Percentiles rank a stretch among this genome's conserved stretches.
These are phyloP conservation scores for Chymomyza fuscimana DNA, from an alignment of 2,888 invertebrate genomes.

Conservation along the genomic window DNA sequence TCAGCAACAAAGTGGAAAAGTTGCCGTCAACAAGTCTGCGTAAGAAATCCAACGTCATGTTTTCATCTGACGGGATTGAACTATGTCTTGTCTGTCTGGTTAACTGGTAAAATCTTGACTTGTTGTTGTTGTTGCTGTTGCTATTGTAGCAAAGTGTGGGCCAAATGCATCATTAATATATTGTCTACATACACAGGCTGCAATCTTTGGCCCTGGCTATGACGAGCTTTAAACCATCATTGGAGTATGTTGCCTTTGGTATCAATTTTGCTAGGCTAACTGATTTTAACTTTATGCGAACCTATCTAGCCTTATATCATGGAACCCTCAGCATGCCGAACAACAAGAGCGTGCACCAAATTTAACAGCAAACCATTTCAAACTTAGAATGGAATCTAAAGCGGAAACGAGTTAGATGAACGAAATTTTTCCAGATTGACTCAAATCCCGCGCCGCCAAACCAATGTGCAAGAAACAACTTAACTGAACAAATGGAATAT, in stretches of 20 bases:
- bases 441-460: no score
- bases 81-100: constrained; percentile 7
- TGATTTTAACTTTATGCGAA: constrained; percentile 79
- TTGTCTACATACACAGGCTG: constrained; percentile 22
- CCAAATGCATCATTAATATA: constrained; percentile 8
- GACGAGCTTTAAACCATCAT: constrained; percentile 82
- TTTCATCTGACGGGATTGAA: constrained; percentile 30
- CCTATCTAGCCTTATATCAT: constrained; percentile 77
- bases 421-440: no score
- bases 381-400: no score
- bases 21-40: constrained; percentile 69
- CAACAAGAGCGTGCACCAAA: no score
- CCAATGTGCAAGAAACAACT: no score
- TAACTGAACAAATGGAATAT: no score
- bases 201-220: constrained; percentile 52
- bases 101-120: constrained; percentile 44
- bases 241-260: constrained; percentile 88
- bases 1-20: constrained; percentile 19
- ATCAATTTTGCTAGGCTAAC: constrained; percentile 81
- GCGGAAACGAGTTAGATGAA: no score
- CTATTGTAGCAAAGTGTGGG: constrained; percentile 45
- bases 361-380: no score
- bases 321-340: no score
- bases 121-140: constrained; percentile 33
- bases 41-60: constrained; percentile 1